Evolutionary conservation across 2,888 invertebrate species (phyloP).

Genomic region (Agrotis ipsilon): DNA sequence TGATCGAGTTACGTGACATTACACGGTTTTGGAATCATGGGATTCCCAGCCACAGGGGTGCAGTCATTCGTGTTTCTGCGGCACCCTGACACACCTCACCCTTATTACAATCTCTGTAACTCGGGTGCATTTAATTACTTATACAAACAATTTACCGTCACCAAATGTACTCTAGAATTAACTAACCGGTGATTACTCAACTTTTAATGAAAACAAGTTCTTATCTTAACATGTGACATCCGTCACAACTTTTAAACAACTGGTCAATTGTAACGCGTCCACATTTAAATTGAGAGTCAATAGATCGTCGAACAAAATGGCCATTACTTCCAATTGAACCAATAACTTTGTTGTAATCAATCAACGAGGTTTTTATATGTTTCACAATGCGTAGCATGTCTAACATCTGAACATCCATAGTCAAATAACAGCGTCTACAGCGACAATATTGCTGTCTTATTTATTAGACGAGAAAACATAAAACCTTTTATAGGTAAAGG

Average conservation of each 20-base stretch:
- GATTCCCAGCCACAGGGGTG: slow-evolving; percentile 51
- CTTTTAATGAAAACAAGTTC: slow-evolving; percentile 11
- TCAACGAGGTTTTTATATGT: slow-evolving; percentile 51
- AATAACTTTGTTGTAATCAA: slow-evolving; percentile 59
- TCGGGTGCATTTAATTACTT: slow-evolving; percentile 50
- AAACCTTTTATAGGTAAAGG: slow-evolving; percentile 46
- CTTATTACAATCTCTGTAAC: slow-evolving; percentile 11
- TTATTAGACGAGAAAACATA: slow-evolving; percentile 49
- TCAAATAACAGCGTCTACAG: slow-evolving; percentile 12
- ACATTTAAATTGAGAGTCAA: slow-evolving; percentile 65
- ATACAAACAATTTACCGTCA: slow-evolving; percentile 35
- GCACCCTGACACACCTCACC: slow-evolving; percentile 35
- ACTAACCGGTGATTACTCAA: slow-evolving; percentile 27
- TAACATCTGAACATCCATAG: slow-evolving; percentile 9
- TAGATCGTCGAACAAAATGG: slow-evolving; percentile 46
- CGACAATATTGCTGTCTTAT: slow-evolving; percentile 31
- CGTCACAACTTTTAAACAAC: slow-evolving; percentile 53
- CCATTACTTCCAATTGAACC: slow-evolving; percentile 62
- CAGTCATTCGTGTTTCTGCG: slow-evolving; percentile 28
- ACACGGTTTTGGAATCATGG: slow-evolving; percentile 46
- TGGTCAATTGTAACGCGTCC: slow-evolving; percentile 51
- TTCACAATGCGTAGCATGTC: slow-evolving; percentile 39
- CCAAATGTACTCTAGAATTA: slow-evolving; percentile 5
- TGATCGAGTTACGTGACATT: slow-evolving; percentile 48
- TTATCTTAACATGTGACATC: slow-evolving; percentile 31